Base-by-base conservation (phyloP, 2,113 vertebrate species). In the Alectura lathami region DNA sequence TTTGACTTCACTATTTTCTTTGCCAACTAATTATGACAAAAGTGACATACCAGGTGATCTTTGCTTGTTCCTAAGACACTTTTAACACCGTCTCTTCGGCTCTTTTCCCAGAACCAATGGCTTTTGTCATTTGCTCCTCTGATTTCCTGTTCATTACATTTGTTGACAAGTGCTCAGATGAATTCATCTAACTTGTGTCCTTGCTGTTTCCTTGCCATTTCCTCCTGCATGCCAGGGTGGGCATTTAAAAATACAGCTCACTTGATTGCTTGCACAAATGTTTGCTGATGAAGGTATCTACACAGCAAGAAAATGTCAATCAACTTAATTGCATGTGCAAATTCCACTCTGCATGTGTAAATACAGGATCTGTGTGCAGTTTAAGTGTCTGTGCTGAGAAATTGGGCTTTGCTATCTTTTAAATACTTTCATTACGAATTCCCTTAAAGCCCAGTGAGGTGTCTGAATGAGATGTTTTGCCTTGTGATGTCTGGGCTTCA, bases 301-400 rank as follows among this genome's bases (percentile, higher is more conserved):
- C 85, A 26, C 80, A 27, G 88, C 32, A 90, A 90, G 91, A 94
- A 86, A 93, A 91, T 77, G 93, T 93, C 94, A 95, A 70, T 92
- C 94, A 96, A 96, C 88, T 91, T 95, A 96, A 95, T 96, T 96
- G 96, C 95, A 89, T 93, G 94, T 86, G 94, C 94, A 96, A 93
- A 97, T 96, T 94, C 88, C 88, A 93, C 90, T 88, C 74, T 88
- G 91, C 76, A 66, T 94, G 85, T 93, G 86, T 91, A 96, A 97
- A 97, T 68, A 95, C 45, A 8, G 68, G 82, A 29, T 68, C 60
- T 53, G 51, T 74, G 68, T 90, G 85, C 11, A 11, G 32, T 53
- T 91, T 67, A 56, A 67, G 72, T 67, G 43, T 78, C 86, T 73
- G 88, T 30, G 18, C 29, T 64, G 88, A 88, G 90, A 84, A 82